phyloP scores from a whole-genome alignment of 2,797 vertebrate genomes.

The Syndactyla subalaris region DNA sequence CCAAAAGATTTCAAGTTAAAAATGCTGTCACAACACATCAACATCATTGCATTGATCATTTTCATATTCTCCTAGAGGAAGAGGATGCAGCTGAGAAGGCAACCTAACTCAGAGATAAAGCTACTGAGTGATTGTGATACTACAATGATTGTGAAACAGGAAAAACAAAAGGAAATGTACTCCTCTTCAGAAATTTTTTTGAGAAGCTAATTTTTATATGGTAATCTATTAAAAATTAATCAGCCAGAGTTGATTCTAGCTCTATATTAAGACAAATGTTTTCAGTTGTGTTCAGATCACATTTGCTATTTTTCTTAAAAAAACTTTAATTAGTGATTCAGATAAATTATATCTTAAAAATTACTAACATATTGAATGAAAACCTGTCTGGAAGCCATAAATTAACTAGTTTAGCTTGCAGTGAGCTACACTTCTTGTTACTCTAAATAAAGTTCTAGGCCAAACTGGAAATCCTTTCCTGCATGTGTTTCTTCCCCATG shows the following conservation, averaged over 20 bases:
- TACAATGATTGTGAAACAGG: background rate
- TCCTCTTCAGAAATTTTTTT: background rate
- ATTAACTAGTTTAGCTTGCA: background rate
- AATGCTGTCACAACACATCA: background rate
- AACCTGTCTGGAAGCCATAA: background rate
- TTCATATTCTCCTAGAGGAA: background rate
- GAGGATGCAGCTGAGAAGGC: background rate
- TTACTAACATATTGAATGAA: background rate
- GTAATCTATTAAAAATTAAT: background rate
- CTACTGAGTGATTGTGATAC: background rate
- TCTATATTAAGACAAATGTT: background rate
- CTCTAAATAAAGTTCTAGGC: background rate
- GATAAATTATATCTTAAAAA: background rate
- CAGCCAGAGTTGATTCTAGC: background rate
- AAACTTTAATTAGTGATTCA: background rate
- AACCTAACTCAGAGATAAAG: background rate
- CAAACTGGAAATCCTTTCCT: background rate
- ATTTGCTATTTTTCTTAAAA: background rate
- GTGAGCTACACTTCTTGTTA: background rate
- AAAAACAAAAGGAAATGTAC: background rate
- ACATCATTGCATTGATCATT: background rate
- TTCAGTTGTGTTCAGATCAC: background rate
- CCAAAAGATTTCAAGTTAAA: background rate
- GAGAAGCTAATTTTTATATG: background rate
- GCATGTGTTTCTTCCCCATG: accelerated